Conservation (phyloP, 2,113 vertebrate genomes). For the Syngnathus floridae region DNA sequence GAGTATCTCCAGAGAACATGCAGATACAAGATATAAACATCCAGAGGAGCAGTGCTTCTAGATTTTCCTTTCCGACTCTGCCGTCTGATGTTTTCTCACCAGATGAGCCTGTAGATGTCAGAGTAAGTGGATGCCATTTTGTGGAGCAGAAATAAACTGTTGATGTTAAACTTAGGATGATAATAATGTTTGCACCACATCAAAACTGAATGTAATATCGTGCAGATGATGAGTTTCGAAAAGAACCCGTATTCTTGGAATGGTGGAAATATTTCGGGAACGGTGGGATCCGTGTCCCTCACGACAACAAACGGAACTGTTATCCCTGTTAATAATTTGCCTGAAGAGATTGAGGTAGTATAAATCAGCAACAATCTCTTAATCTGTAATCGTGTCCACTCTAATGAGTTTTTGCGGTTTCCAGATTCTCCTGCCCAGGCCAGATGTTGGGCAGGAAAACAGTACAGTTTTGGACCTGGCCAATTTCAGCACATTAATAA, state of each 20-base stretch:
- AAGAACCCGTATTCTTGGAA: constrained; percentile 78
- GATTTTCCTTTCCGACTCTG: constrained; percentile 77
- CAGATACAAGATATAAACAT: constrained; percentile 61
- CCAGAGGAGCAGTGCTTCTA: constrained; percentile 62
- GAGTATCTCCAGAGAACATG: constrained; percentile 58
- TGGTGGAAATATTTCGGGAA: constrained; percentile 73
- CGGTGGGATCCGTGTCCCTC: constrained; percentile 79
- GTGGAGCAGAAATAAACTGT: background rate
- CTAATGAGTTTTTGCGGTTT: constrained; percentile 16
- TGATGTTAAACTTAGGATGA: background rate
- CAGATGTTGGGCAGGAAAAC: constrained; percentile 53
- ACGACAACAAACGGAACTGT: constrained; percentile 70
- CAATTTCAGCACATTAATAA: constrained; percentile 74
- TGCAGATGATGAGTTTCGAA: constrained; percentile 87
- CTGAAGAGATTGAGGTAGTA: constrained; percentile 82
- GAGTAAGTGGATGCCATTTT: constrained; percentile 62
- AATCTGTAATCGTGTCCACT: background rate
- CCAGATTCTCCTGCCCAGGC: constrained; percentile 82
- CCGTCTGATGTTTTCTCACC: constrained; percentile 54
- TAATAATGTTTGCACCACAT: background rate
- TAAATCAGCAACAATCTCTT: background rate
- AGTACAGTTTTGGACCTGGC: constrained; percentile 74
- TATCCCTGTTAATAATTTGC: constrained; percentile 77
- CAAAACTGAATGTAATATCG: constrained; percentile 2
- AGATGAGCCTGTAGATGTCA: constrained; percentile 78